These are phyloP conservation scores for human (Homo sapiens) DNA, from an alignment of 2,113 vertebrate genomes.

Conservation along the genomic window GRCh38 chrX:17889001-17889500, in stretches of 20 bases:
- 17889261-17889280: not conserved
- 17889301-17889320: not conserved
- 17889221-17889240: conserved; percentile 24
- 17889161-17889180: not conserved
- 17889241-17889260: conserved; percentile 16
- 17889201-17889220: not conserved
- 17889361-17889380: not conserved
- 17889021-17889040: conserved; percentile 35
- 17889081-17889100: not conserved
- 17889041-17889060: not conserved
- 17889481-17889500: not conserved
- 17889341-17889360: not conserved
- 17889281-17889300: not conserved
- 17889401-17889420: conserved; percentile 5
- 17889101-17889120: not conserved
- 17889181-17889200: conserved; percentile 26
- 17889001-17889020: conserved; percentile 2
- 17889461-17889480: conserved; percentile 23
- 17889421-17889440: conserved; percentile 40
- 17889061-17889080: not conserved
- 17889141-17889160: not conserved
- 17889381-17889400: not conserved
- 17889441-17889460: not conserved
- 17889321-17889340: not conserved
- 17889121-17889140: conserved; percentile 10